phyloP scores from a whole-genome alignment of 2,888 invertebrate species.

The Globia sparganii region DNA sequence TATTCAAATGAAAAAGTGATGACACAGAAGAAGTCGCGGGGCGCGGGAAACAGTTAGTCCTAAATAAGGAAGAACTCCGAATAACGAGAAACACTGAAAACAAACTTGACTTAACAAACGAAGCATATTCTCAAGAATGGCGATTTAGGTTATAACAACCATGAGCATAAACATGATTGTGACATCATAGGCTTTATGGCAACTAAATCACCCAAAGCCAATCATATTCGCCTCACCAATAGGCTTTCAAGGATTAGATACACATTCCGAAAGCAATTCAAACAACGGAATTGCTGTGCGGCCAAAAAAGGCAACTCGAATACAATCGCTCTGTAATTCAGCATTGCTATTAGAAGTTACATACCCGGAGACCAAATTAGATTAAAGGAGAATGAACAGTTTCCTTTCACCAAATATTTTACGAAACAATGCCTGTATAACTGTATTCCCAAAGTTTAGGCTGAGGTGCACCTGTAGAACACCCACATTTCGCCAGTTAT shows the following conservation, averaged over 20 bases:
- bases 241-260: constrained; percentile 39
- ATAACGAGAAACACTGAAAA: neutral
- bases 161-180: constrained; percentile 23
- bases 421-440: neutral
- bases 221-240: constrained; percentile 31
- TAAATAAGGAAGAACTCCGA: neutral
- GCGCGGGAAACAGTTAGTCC: neutral
- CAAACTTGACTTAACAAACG: neutral
- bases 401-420: constrained; percentile 7
- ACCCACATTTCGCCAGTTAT: neutral
- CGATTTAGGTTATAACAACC: constrained; percentile 9
- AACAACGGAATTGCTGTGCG: constrained; percentile 10
- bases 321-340: constrained; percentile 1
- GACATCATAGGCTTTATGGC: constrained; percentile 29
- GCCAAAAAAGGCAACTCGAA: constrained; percentile 27
- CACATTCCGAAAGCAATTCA: constrained; percentile 39
- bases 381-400: constrained; percentile 1
- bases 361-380: constrained; percentile 3
- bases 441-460: neutral
- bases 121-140: neutral
- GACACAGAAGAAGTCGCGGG: neutral
- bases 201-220: constrained; percentile 38
- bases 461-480: neutral
- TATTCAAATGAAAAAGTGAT: neutral
- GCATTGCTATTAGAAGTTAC: constrained; percentile 19